Conservation (phyloP, 1,140 invertebrate genomes). For the Magallana angulata region DNA sequence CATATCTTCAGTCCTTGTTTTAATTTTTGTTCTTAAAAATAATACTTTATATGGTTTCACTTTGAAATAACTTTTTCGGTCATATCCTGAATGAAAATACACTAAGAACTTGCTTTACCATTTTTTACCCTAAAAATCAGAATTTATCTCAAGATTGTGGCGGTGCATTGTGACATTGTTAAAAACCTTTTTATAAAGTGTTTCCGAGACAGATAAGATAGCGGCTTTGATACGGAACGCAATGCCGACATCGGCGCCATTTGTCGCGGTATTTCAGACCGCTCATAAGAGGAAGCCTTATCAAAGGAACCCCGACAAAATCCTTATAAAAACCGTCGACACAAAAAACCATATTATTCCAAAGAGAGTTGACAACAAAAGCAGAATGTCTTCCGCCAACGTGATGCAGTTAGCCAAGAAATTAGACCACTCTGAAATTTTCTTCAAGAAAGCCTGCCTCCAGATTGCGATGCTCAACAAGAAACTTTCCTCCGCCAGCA, state of each 20-base stretch:
- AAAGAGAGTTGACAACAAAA: neutral
- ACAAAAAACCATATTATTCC: neutral
- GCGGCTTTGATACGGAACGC: neutral
- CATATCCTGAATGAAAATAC: too few relatives aligned
- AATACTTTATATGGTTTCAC: too few relatives aligned
- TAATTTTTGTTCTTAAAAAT: too few relatives aligned
- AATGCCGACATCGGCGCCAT: neutral
- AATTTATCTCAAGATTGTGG: too few relatives aligned
- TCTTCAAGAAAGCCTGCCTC: slow-evolving; percentile 56
- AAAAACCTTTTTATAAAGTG: too few relatives aligned
- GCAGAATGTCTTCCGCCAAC: neutral
- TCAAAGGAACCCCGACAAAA: neutral
- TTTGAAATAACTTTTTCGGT: too few relatives aligned
- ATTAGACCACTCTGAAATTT: neutral
- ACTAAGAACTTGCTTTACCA: too few relatives aligned
- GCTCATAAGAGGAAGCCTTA: neutral
- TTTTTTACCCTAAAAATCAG: too few relatives aligned
- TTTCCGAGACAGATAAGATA: slow-evolving; percentile 4
- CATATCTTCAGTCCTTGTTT: too few relatives aligned
- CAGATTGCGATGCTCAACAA: slow-evolving; percentile 60
- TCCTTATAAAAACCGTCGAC: neutral
- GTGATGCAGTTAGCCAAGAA: neutral
- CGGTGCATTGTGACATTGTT: too few relatives aligned
- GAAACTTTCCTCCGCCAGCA: slow-evolving; percentile 51
- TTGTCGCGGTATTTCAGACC: neutral